Percentiles rank a stretch among this genome's conserved stretches.
These are phyloP conservation scores for Sarcophaga caerulescens DNA, from an alignment of 2,888 invertebrate species.

Conservation along the genomic window DNA sequence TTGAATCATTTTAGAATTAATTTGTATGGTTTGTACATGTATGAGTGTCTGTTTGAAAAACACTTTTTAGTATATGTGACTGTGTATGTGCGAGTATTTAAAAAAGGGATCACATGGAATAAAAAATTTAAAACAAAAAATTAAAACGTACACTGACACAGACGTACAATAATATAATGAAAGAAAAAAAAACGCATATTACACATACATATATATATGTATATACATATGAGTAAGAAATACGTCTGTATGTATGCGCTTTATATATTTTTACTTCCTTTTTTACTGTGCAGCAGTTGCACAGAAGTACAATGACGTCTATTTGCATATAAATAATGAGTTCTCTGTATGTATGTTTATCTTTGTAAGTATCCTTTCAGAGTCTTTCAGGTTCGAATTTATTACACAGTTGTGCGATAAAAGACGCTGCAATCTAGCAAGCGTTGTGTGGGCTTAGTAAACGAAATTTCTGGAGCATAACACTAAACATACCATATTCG, in stretches of 20 bases:
- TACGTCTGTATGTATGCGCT: neutral
- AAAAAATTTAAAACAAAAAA: conserved; percentile 30
- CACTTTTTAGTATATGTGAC: too few species aligned
- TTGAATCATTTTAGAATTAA: conserved; percentile 41
- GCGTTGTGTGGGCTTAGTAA: too few species aligned
- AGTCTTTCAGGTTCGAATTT: neutral
- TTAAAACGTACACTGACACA: conserved; percentile 11
- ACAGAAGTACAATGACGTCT: conserved; percentile 60
- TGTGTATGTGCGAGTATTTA: neutral
- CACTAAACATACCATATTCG: too few species aligned
- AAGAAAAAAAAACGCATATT: neutral
- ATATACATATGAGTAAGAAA: too few species aligned
- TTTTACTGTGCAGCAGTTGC: conserved; percentile 20
- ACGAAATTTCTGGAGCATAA: too few species aligned
- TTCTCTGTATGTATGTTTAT: conserved; percentile 4
- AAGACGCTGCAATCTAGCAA: too few species aligned
- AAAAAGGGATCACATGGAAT: conserved; percentile 52
- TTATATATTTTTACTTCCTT: conserved; percentile 12
- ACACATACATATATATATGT: too few species aligned
- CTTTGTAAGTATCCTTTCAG: neutral
- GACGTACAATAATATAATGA: neutral
- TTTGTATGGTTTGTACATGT: neutral
- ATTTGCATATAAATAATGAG: conserved; percentile 64
- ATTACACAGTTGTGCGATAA: too few species aligned
- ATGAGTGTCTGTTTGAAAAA: neutral